Percentiles rank a stretch among this genome's conserved stretches.
Conservation (phyloP, 2,888 invertebrate species). For the Zaprionus lineosus region DNA sequence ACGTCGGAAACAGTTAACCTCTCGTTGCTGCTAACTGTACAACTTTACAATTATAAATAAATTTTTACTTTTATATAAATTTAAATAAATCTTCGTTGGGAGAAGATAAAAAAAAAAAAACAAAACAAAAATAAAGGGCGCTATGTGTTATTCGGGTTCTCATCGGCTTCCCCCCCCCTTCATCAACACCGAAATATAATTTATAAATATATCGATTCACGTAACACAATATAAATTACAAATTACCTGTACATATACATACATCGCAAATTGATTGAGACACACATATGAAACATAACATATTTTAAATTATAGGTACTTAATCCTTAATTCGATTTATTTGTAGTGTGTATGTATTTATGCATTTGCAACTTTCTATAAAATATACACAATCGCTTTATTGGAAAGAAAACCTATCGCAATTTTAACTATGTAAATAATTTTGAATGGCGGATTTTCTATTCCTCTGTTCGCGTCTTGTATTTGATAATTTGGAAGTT, state of each 20-base stretch:
- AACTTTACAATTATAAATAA: slow-evolving; percentile 18
- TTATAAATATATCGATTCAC: too few species aligned
- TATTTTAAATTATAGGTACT: slow-evolving; percentile 14
- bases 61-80: neutral
- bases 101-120: slow-evolving; percentile 3
- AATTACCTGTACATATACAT: slow-evolving; percentile 5
- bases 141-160: neutral
- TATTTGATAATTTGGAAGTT: slow-evolving; percentile 1
- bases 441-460: slow-evolving; percentile 37
- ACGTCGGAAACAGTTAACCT: slow-evolving; percentile 6
- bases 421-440: slow-evolving; percentile 21
- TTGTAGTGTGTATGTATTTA: neutral
- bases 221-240: slow-evolving; percentile 14
- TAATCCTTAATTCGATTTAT: slow-evolving; percentile 16
- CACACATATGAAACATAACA: slow-evolving; percentile 7
- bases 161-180: too few species aligned
- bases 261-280: neutral
- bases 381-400: slow-evolving; percentile 30
- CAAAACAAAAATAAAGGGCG: neutral
- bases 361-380: neutral
- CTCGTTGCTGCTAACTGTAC: slow-evolving; percentile 47
- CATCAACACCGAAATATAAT: too few species aligned
- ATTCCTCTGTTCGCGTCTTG: slow-evolving; percentile 17
- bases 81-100: neutral
- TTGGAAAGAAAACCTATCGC: slow-evolving; percentile 19